Evolutionary conservation across 2,797 vertebrate genomes (phyloP), one percentile per base, ranked within the genome.

Genomic region (Phaenicophaeus curvirostris): DNA sequence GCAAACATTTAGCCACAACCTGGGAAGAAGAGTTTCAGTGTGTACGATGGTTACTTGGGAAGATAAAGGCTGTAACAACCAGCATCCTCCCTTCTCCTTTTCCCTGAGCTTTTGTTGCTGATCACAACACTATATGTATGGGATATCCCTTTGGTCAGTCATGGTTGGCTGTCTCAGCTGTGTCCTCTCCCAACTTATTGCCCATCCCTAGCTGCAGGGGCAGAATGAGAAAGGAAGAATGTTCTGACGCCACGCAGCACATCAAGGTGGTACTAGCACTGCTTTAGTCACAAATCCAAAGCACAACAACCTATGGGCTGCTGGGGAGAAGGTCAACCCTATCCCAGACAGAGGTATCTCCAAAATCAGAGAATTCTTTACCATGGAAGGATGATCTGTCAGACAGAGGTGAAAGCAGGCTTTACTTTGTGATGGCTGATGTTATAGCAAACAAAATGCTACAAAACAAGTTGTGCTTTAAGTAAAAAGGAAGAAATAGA

Each of bases 61-160:
- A 50, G 21, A 50, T 50, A 50, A 50, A 50, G 24, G 12, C 21
- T 50, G 19, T 65, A 50, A 83, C n/a, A 19, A 19, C 39, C 37
- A 16, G 3, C 2, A 15, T n/a, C 6, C 8, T n/a, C 46, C 11
- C 69, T 79, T 48, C 9, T 76, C 27, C 4, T 76, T 37, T 82
- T 30, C 63, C 59, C 41, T 27, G 57, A 44, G 61, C 21, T 69
- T 59, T 71, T 81, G 15, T 54, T 54, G 57, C 58, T 57, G 69
- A 48, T 7, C 13, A 13, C 8, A 20, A 5, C 25, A 57, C 18
- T 4, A 0, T 24, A 33, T 1, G 0, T 35, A 11, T 41, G 48
- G n/a, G 18, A 48, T n/a, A 65, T 11, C 50, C 35, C 21, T 65
- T 37, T 50, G 23, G 67, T 35, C 62, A 59, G 2, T 1, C 30